A percentile compares a stretch with the other conserved stretches of the same genome.
phyloP scores from a whole-genome alignment of 1,140 invertebrate species.

The Meloidogyne hapla region DNA sequence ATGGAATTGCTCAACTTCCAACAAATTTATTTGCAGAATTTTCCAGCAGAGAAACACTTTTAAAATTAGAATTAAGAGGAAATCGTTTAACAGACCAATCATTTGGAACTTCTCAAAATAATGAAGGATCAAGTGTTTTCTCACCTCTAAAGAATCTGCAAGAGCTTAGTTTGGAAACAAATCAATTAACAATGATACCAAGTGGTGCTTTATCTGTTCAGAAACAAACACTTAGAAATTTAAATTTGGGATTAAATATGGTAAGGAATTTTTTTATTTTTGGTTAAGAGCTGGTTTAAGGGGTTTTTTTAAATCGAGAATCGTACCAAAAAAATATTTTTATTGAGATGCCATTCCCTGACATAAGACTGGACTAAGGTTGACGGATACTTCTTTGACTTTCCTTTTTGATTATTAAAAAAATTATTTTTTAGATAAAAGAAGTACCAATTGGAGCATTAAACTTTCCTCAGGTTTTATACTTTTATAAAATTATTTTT shows the following conservation, averaged over 20 bases:
- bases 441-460: constrained; percentile 62
- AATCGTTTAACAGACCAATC: constrained; percentile 54
- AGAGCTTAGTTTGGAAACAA: constrained; percentile 63
- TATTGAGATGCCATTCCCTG: too few species aligned
- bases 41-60: constrained; percentile 47
- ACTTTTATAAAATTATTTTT: background rate
- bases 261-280: constrained; percentile 31
- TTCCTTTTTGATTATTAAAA: constrained; percentile 8
- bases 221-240: constrained; percentile 53
- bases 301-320: too few species aligned
- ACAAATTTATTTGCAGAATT: constrained; percentile 50
- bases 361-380: too few species aligned
- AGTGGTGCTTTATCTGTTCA: constrained; percentile 58
- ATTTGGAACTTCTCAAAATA: constrained; percentile 5
- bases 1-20: constrained; percentile 54
- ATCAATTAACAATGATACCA: constrained; percentile 56
- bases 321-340: too few species aligned
- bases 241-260: constrained; percentile 62
- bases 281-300: background rate
- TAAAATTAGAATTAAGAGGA: constrained; percentile 61
- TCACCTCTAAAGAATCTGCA: constrained; percentile 54
- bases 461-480: constrained; percentile 48
- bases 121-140: constrained; percentile 50
- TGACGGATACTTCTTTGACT: too few species aligned
- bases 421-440: constrained; percentile 47